Conservation (phyloP, 2,888 invertebrate species). For the Meteorus cinctellus region DNA sequence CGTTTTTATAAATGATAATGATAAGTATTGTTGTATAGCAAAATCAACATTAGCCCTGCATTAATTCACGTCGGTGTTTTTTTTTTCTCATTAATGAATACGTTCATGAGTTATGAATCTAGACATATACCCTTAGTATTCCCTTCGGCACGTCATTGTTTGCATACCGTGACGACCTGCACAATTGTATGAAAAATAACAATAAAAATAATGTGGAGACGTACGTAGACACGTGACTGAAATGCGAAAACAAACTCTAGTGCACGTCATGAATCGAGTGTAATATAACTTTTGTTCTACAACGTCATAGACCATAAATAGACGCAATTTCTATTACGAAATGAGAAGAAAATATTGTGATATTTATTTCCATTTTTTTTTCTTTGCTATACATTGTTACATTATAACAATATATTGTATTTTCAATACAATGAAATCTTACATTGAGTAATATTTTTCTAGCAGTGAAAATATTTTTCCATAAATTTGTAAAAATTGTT, state of each 20-base stretch:
- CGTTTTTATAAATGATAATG: neutral
- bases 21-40: neutral
- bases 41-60: neutral
- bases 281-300: constrained; percentile 12
- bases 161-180: constrained; percentile 66
- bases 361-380: no score
- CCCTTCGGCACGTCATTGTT: constrained; percentile 63
- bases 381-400: neutral
- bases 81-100: neutral
- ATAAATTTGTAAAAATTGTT: no score
- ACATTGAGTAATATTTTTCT: no score
- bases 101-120: neutral
- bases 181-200: constrained; percentile 51
- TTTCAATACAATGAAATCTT: neutral
- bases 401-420: neutral
- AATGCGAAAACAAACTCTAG: constrained; percentile 18
- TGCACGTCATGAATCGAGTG: constrained; percentile 1
- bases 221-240: constrained; percentile 26
- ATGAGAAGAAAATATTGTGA: neutral
- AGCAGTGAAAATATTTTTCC: no score
- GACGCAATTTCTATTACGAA: neutral
- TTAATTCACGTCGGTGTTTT: neutral
- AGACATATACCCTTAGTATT: neutral
- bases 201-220: constrained; percentile 7
- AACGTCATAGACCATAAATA: constrained; percentile 41